These are phyloP conservation scores for Cherax quadricarinatus DNA, from an alignment of 1,140 invertebrate species.

Conservation along the genomic window DNA sequence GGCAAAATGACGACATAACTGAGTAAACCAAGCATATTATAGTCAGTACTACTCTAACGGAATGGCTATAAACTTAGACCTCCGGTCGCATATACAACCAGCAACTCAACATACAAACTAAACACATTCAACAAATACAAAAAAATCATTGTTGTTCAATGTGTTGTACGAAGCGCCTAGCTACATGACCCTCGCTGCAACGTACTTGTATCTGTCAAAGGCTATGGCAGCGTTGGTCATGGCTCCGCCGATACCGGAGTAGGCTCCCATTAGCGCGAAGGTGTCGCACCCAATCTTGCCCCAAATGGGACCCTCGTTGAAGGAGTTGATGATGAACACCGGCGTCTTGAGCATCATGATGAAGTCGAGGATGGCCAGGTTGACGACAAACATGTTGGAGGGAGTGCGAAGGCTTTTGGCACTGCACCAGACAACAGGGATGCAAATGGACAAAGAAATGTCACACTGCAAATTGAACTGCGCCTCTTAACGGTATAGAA, in stretches of 20 bases:
- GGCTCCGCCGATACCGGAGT: conserved; percentile 87
- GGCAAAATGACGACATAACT: no score
- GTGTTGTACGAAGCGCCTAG: no score
- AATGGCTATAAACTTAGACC: no score
- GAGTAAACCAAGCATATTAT: no score
- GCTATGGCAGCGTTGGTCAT: conserved; percentile 89
- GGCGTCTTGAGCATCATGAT: conserved; percentile 92
- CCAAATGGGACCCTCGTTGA: conserved; percentile 84
- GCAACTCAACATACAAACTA: no score
- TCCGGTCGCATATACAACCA: no score
- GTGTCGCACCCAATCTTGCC: conserved; percentile 87
- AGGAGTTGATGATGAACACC: conserved; percentile 91
- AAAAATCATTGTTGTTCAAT: no score
- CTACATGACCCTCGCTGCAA: neutral
- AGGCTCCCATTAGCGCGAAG: conserved; percentile 86
- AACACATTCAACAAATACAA: no score
- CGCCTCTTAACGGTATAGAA: no score
- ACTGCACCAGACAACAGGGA: conserved; percentile 77
- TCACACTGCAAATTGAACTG: no score
- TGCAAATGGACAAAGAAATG: neutral
- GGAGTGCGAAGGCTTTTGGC: conserved; percentile 89
- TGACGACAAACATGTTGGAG: conserved; percentile 93
- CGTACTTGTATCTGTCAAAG: conserved; percentile 85
- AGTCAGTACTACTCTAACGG: no score
- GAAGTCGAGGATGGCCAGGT: conserved; percentile 90